These are phyloP conservation scores for Wiebesia pumilae DNA, from an alignment of 1,140 invertebrate genomes.

Conservation along the genomic window DNA sequence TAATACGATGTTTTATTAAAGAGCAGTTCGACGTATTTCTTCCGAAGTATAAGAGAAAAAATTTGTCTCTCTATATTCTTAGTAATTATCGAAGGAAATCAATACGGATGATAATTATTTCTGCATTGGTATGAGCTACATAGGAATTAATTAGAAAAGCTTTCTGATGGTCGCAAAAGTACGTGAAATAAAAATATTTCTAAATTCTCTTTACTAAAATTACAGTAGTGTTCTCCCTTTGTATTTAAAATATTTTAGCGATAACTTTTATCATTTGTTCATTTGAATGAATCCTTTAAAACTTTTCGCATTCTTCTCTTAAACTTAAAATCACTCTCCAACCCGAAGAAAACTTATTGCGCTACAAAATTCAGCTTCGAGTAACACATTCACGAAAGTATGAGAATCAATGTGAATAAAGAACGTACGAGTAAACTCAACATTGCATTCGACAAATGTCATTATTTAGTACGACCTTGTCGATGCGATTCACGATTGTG, in stretches of 20 bases:
- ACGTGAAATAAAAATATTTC: no score
- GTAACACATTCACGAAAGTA: not conserved
- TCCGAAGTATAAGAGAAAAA: not conserved
- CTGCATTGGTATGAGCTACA: not conserved
- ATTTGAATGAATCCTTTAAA: not conserved
- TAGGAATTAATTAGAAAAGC: not conserved
- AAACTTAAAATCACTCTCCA: not conserved
- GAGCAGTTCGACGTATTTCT: not conserved
- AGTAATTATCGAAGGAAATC: not conserved
- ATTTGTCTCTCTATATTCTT: not conserved
- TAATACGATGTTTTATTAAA: not conserved
- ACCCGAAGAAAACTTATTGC: not conserved
- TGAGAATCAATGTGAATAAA: not conserved
- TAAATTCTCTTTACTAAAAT: not conserved
- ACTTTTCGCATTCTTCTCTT: not conserved
- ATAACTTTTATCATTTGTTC: not conserved
- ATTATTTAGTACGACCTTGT: constrained; percentile 18
- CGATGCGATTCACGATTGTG: not conserved
- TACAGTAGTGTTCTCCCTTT: not conserved
- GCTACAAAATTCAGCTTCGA: not conserved
- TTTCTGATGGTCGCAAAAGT: not conserved
- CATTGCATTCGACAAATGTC: not conserved
- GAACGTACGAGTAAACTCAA: not conserved
- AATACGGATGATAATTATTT: not conserved
- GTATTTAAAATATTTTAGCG: not conserved